Evolutionary conservation across 2,888 invertebrate species (phyloP).

Genomic region (Phortica magna): DNA sequence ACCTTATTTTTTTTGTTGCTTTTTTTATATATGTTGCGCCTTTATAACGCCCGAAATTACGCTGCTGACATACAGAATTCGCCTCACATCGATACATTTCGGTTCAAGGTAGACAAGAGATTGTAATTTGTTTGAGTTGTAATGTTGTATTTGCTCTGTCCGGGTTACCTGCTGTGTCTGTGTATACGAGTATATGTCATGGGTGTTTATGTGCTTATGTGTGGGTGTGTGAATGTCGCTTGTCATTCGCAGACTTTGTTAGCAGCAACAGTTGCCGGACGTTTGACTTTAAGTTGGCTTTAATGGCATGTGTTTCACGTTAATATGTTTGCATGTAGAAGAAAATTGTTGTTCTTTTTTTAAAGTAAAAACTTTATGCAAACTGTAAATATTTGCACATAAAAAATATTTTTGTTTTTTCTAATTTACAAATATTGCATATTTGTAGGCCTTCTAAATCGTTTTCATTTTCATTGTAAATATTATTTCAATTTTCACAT

Average conservation of each 20-base stretch:
- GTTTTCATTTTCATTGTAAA: neutral
- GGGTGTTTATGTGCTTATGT: neutral
- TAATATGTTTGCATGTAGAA: too few relatives aligned
- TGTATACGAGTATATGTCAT: too few relatives aligned
- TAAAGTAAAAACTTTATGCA: neutral
- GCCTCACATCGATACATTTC: neutral
- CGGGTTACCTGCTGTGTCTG: neutral
- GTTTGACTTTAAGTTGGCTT: slow-evolving; percentile 13
- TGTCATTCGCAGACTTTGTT: neutral
- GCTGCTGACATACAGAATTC: slow-evolving; percentile 20
- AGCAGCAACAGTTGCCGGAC: slow-evolving; percentile 13
- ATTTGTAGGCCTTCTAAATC: neutral
- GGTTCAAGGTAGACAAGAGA: neutral
- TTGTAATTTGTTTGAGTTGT: slow-evolving; percentile 26
- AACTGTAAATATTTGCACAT: neutral
- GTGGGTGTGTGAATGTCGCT: neutral
- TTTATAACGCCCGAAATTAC: neutral
- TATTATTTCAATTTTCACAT: neutral
- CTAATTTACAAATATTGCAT: neutral
- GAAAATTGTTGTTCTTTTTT: neutral
- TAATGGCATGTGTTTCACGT: neutral
- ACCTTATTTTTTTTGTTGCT: neutral
- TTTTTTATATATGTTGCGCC: neutral
- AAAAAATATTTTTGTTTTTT: neutral
- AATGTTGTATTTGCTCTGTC: slow-evolving; percentile 12